A percentile compares a stretch with the other conserved stretches of the same genome.
Conservation (phyloP, 2,113 vertebrate genomes). For the Daphoenositta chrysoptera region DNA sequence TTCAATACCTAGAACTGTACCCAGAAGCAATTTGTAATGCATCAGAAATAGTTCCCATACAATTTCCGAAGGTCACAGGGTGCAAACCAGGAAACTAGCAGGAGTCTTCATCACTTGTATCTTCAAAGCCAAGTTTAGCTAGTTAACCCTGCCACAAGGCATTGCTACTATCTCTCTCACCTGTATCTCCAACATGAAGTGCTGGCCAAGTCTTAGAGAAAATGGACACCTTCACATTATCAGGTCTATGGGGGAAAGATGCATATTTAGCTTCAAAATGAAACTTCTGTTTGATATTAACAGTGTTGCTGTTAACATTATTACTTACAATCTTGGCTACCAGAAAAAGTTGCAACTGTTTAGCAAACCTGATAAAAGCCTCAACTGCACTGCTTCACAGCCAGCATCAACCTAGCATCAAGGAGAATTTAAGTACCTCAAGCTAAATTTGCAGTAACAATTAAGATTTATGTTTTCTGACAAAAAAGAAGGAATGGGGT, state of each 20-base stretch:
- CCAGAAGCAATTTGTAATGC: background rate
- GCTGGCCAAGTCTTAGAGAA: background rate
- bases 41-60: background rate
- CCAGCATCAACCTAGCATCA: background rate
- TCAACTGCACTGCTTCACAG: background rate
- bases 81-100: background rate
- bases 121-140: background rate
- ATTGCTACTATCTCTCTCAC: background rate
- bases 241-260: background rate
- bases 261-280: background rate
- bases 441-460: background rate
- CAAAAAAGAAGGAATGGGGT: background rate
- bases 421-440: background rate
- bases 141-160: background rate
- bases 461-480: background rate
- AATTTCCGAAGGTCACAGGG: background rate
- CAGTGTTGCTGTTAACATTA: background rate
- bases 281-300: background rate
- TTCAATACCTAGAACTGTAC: background rate
- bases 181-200: background rate
- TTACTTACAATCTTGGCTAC: background rate
- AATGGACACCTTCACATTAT: background rate
- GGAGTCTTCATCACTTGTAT: background rate
- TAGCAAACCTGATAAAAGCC: background rate
- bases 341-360: background rate